Base-by-base conservation (phyloP, 2,113 vertebrate genomes). In the Nanorana parkeri region DNA sequence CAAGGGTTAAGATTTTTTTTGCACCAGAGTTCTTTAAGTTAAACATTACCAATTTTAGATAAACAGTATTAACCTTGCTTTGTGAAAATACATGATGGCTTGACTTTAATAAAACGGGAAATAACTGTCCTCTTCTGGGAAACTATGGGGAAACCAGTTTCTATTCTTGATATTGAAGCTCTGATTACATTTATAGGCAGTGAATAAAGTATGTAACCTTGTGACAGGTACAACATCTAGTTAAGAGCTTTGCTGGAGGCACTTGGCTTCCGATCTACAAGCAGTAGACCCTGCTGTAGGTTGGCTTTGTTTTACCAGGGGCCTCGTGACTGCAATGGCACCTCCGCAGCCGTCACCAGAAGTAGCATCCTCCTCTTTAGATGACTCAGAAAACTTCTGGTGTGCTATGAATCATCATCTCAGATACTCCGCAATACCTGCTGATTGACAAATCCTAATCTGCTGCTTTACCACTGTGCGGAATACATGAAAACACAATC, bases 301-400 rank as follows among this genome's bases (percentile, higher is more conserved):
- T 60, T 36, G 55, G 0, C 21, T 21, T 74, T n/a, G 16, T 73
- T 73, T 56, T 29, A 32, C 17, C 54, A 1, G 15, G 16, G 26
- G 26, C 54, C 58, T 26, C 0, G 28, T 73, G 55, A 58, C 26
- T 20, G 54, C 32, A 60, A 17, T 36, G 1, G 71, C 54, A 60
- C 26, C 71, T 74, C 54, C 28, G 28, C 71, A 58, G 56, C 71
- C 23, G 19, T 60, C 54, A 21, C 55, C 26, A 29, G 16, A 26
- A 36, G 47, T 17, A 58, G 55, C 17, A 29, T 28, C 55, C 60
- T 75, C 28, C 41, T 75, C 28, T 75, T 55, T 17, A 56, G 69
- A 75, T 75, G 72, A 75, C 28, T 75, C 55, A 75, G 55, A 74
- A 58, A 32, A 74, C 71, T 36, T 56, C 8, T 24, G 54, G 2